A percentile compares a stretch with the other conserved stretches of the same genome.
Conservation (phyloP, 2,888 invertebrate genomes). For the Apodemia mormo region DNA sequence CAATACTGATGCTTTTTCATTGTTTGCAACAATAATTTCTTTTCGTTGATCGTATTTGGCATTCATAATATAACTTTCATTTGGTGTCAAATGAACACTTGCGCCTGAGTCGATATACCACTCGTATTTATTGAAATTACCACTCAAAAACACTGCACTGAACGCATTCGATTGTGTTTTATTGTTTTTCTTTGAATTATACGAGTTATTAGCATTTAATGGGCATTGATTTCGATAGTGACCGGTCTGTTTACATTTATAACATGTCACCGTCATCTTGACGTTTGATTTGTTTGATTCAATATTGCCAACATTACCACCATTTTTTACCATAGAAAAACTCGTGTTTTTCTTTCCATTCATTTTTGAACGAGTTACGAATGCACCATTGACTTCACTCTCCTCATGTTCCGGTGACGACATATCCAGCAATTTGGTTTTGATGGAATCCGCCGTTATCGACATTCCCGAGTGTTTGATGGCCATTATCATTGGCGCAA, state of each 20-base stretch:
- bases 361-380: conserved; percentile 7
- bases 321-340: conserved; percentile 3
- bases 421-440: conserved; percentile 17
- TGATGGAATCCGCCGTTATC: conserved; percentile 18
- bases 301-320: background rate
- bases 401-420: background rate
- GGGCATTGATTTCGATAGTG: conserved; percentile 19
- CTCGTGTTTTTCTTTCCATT: conserved; percentile 8
- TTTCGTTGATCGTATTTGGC: conserved; percentile 18
- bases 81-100: conserved; percentile 23
- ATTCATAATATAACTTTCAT: conserved; percentile 21
- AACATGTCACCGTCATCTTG: conserved; percentile 2
- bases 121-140: conserved; percentile 24
- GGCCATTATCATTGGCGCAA: background rate
- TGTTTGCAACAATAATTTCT: conserved; percentile 34
- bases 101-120: conserved; percentile 33
- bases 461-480: background rate
- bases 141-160: conserved; percentile 27
- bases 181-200: background rate
- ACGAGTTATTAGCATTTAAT: background rate
- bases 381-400: conserved; percentile 16
- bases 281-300: background rate
- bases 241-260: conserved; percentile 23
- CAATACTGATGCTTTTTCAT: conserved; percentile 26
- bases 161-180: conserved; percentile 12